Percentiles rank a stretch among this genome's conserved stretches.
phyloP scores from a whole-genome alignment of 1,140 invertebrate genomes.

The Lasioglossum albipes region DNA sequence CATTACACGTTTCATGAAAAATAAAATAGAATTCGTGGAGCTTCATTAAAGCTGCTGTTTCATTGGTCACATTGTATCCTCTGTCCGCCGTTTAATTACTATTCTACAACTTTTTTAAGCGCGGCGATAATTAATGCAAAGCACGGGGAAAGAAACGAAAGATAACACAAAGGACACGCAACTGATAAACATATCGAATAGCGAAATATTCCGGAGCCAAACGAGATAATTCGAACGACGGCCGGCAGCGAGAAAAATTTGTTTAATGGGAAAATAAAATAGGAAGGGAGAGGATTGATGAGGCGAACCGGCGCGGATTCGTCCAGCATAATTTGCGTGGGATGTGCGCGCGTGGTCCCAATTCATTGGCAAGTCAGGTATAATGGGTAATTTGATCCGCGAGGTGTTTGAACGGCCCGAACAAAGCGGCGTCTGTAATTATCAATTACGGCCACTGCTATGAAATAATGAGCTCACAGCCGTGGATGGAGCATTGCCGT shows the following conservation, averaged over 20 bases:
- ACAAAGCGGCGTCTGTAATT: slow-evolving; percentile 64
- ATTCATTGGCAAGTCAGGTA: slow-evolving; percentile 61
- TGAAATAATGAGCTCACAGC: slow-evolving; percentile 66
- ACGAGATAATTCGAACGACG: not conserved
- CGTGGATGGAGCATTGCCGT: slow-evolving; percentile 39
- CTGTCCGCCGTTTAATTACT: too few species aligned
- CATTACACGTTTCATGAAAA: too few species aligned
- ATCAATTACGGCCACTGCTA: slow-evolving; percentile 67
- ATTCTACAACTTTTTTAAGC: too few species aligned
- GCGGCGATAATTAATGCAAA: too few species aligned
- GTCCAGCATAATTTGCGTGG: slow-evolving; percentile 20
- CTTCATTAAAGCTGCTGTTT: too few species aligned
- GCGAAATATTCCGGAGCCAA: too few species aligned
- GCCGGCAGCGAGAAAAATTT: not conserved
- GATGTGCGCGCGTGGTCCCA: slow-evolving; percentile 1
- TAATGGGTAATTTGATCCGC: slow-evolving; percentile 75
- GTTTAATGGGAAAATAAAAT: not conserved
- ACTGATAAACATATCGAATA: too few species aligned
- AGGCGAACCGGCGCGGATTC: not conserved
- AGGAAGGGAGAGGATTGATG: not conserved
- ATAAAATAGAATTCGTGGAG: too few species aligned
- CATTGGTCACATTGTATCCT: too few species aligned
- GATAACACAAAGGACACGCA: too few species aligned
- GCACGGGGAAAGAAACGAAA: too few species aligned
- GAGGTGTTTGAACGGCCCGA: slow-evolving; percentile 34